These are phyloP conservation scores for Ochotona curzoniae DNA, from an alignment of 2,113 vertebrate genomes.

Conservation along the genomic window DNA sequence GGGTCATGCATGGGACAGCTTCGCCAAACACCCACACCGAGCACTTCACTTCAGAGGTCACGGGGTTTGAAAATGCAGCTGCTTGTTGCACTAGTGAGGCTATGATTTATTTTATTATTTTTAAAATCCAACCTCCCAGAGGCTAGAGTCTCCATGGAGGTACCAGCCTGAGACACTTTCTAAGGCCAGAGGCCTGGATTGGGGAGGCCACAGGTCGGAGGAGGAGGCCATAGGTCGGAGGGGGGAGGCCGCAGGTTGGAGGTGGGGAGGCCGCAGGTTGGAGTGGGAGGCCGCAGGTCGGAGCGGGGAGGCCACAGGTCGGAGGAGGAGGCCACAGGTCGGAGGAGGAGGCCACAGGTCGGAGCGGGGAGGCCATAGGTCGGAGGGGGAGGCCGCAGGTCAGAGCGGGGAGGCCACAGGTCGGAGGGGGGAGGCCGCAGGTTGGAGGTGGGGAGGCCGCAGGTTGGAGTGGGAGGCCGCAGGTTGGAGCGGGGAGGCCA, in stretches of 20 bases:
- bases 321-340: not conserved
- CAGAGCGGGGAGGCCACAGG: no score
- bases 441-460: no score
- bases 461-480: not conserved
- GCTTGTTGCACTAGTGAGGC: not conserved
- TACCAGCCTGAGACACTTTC: not conserved
- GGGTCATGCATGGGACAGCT: not conserved
- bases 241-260: not conserved
- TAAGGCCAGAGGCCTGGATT: accelerated
- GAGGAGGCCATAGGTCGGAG: no score
- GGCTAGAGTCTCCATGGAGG: not conserved
- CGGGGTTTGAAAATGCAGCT: not conserved
- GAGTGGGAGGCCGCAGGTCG: not conserved
- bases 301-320: no score
- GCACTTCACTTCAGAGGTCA: not conserved
- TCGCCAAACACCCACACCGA: not conserved
- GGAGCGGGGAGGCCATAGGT: no score
- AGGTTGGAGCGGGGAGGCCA: not conserved
- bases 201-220: not conserved
- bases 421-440: not conserved
- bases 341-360: no score
- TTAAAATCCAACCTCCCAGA: not conserved
- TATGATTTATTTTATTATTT: not conserved
- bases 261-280: no score
- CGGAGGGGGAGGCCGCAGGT: not conserved